Evolutionary conservation across 37 sponge, comb jelly and placozoan genomes (phyloP).

Genomic region (Axinella damicornis): DNA sequence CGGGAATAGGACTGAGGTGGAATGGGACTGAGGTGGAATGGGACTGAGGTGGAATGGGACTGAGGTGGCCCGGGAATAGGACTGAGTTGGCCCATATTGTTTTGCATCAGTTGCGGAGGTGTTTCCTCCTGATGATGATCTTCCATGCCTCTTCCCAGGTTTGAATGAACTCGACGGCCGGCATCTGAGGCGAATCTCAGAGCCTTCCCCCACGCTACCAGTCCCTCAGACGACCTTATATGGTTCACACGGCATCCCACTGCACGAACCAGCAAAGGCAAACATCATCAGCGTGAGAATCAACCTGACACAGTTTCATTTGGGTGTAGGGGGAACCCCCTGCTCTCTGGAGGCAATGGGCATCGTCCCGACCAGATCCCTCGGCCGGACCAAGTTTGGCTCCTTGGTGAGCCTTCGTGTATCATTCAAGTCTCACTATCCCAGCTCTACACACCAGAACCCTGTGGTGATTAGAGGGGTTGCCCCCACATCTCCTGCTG

Average conservation of each 20-base stretch:
- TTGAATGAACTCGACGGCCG: no score
- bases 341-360: constrained; percentile 67
- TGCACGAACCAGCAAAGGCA: neutral
- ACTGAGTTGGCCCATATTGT: no score
- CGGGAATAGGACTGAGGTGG: no score
- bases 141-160: neutral
- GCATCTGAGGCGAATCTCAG: no score
- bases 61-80: no score
- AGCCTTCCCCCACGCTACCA: neutral
- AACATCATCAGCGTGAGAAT: constrained; percentile 3
- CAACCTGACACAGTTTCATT: constrained; percentile 21
- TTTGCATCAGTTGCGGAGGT: no score
- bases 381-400: constrained; percentile 24
- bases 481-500: constrained; percentile 47
- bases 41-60: no score
- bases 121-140: no score
- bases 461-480: constrained; percentile 61
- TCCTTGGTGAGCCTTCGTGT: neutral
- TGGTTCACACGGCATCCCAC: constrained; percentile 22
- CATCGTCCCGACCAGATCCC: constrained; percentile 54
- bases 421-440: constrained; percentile 9
- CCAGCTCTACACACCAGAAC: neutral
- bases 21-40: no score
- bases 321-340: neutral
- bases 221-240: constrained; percentile 20